A percentile compares a stretch with the other conserved stretches of the same genome.
These are phyloP conservation scores for Canis aureus DNA, from an alignment of 2,113 vertebrate genomes.

Conservation along the genomic window DNA sequence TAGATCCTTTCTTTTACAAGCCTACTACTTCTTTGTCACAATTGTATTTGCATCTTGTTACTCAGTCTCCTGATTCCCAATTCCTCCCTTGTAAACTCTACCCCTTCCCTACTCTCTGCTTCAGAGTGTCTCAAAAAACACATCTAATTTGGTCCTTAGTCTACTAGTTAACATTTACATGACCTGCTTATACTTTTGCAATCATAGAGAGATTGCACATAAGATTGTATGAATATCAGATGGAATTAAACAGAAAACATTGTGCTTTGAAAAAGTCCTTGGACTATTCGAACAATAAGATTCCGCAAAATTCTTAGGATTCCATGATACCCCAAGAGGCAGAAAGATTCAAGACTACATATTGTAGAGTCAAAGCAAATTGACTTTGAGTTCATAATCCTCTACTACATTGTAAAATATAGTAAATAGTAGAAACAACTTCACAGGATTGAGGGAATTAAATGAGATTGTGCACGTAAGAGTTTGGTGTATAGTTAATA, in stretches of 20 bases:
- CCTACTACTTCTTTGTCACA: neutral
- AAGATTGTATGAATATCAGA: neutral
- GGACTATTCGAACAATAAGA: neutral
- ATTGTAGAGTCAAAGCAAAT: neutral
- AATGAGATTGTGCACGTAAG: neutral
- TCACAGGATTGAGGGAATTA: neutral
- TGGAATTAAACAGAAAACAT: neutral
- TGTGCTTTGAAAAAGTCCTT: neutral
- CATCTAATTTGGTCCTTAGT: neutral
- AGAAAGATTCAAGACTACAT: neutral
- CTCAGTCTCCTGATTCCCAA: neutral
- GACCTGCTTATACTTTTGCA: neutral
- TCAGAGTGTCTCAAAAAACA: neutral
- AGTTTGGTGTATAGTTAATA: neutral
- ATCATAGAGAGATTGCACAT: neutral
- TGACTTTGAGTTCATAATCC: neutral
- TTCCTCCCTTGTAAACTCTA: neutral
- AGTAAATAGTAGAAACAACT: neutral
- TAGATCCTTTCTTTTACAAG: neutral
- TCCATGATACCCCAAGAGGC: neutral
- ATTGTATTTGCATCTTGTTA: conserved; percentile 45
- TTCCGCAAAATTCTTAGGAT: conserved; percentile 35
- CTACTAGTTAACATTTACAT: neutral
- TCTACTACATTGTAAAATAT: conserved; percentile 11
- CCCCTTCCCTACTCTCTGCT: neutral